A percentile compares a stretch with the other conserved stretches of the same genome.
phyloP scores from a whole-genome alignment of 2,113 vertebrate species.

The Danio rerio region DNA sequence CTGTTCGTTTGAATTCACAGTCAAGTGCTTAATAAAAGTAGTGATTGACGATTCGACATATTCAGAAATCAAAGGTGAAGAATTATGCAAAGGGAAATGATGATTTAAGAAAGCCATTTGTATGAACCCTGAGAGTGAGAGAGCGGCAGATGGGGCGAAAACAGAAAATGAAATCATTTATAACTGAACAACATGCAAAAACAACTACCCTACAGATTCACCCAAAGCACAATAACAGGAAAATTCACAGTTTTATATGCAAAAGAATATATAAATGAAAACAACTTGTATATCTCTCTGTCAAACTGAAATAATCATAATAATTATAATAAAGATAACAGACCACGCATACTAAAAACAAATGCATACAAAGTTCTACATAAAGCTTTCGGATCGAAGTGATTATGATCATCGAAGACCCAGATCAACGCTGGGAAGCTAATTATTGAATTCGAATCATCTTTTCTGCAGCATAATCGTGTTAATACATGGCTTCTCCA shows the following conservation, averaged over 20 bases:
- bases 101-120: slow-evolving; percentile 80
- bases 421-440: slow-evolving; percentile 69
- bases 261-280: slow-evolving; percentile 78
- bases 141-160: slow-evolving; percentile 69
- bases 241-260: slow-evolving; percentile 94
- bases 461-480: slow-evolving; percentile 81
- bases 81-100: slow-evolving; percentile 78
- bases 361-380: slow-evolving; percentile 81
- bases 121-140: slow-evolving; percentile 96
- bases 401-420: slow-evolving; percentile 85
- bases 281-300: slow-evolving; percentile 76
- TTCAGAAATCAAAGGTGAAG: slow-evolving; percentile 71
- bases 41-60: slow-evolving; percentile 85
- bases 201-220: slow-evolving; percentile 88
- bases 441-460: slow-evolving; percentile 49
- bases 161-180: slow-evolving; percentile 77
- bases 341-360: slow-evolving; percentile 77
- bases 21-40: slow-evolving; percentile 90
- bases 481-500: slow-evolving; percentile 87
- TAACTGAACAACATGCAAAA: slow-evolving; percentile 86
- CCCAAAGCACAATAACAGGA: slow-evolving; percentile 89
- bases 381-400: slow-evolving; percentile 96
- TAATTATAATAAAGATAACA: slow-evolving; percentile 66
- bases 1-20: slow-evolving; percentile 82
- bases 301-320: slow-evolving; percentile 77